phyloP scores from a whole-genome alignment of 1,140 invertebrate genomes.

The Latrodectus geometricus region DNA sequence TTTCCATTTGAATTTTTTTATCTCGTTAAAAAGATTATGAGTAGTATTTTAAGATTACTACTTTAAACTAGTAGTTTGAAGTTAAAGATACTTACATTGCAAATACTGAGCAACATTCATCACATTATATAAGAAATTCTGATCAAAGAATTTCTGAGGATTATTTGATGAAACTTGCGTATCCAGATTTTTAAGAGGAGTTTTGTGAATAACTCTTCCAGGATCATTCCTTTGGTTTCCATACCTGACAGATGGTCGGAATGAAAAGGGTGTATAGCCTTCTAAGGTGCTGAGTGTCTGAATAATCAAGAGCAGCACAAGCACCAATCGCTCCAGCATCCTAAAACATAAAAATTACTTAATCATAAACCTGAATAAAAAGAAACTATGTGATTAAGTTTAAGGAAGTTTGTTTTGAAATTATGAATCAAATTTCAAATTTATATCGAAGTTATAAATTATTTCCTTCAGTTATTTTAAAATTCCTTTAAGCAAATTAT shows the following conservation, averaged over 20 bases:
- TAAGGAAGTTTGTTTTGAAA: too few relatives aligned
- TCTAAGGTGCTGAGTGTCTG: constrained; percentile 25
- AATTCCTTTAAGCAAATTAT: too few relatives aligned
- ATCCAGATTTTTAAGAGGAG: constrained; percentile 43
- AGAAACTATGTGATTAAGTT: too few relatives aligned
- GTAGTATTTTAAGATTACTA: too few relatives aligned
- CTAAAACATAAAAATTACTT: constrained; percentile 3
- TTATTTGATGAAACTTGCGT: not conserved
- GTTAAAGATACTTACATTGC: constrained; percentile 39
- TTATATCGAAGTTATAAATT: too few relatives aligned
- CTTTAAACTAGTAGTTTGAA: too few relatives aligned
- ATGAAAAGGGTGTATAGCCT: constrained; percentile 30
- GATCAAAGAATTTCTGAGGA: constrained; percentile 50
- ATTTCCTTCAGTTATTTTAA: too few relatives aligned
- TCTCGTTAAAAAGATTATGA: too few relatives aligned
- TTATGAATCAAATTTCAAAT: too few relatives aligned
- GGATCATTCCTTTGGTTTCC: constrained; percentile 25
- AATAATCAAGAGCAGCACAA: constrained; percentile 46
- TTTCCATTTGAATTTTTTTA: too few relatives aligned
- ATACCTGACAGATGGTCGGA: not conserved
- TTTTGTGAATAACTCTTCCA: constrained; percentile 49
- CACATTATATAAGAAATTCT: constrained; percentile 39
- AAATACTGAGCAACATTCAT: constrained; percentile 51
- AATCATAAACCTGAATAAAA: too few relatives aligned
- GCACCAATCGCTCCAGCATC: constrained; percentile 54